These are phyloP conservation scores for Hirtodrosophila histrioides DNA, from an alignment of 2,888 invertebrate species.

Conservation along the genomic window DNA sequence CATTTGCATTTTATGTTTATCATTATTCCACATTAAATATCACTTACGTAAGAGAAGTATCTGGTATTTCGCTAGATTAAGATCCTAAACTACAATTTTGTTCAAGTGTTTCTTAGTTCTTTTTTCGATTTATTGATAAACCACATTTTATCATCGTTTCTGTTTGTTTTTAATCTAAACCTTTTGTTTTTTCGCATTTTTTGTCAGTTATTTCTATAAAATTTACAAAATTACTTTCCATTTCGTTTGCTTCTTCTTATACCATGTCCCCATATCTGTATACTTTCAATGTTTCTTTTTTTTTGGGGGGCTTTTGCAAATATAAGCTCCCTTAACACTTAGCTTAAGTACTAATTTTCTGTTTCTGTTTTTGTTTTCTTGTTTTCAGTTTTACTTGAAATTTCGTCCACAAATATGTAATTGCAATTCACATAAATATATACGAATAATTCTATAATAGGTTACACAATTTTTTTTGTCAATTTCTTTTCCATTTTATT, in stretches of 20 bases:
- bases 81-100: constrained; percentile 72
- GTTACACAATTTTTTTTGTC: constrained; percentile 62
- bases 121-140: constrained; percentile 57
- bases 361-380: constrained; percentile 11
- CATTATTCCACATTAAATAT: constrained; percentile 71
- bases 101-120: constrained; percentile 49
- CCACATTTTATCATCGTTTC: constrained; percentile 34
- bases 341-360: constrained; percentile 53
- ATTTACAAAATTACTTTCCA: constrained; percentile 81
- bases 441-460: constrained; percentile 57
- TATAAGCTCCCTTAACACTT: constrained; percentile 65
- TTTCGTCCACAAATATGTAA: constrained; percentile 49
- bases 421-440: constrained; percentile 42
- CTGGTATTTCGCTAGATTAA: constrained; percentile 61
- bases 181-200: constrained; percentile 43
- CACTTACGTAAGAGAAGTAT: constrained; percentile 77
- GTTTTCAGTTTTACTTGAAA: constrained; percentile 54
- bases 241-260: constrained; percentile 42
- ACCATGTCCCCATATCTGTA: constrained; percentile 26
- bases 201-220: constrained; percentile 77
- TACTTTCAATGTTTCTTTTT: constrained; percentile 26
- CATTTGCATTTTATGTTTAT: constrained; percentile 37
- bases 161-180: constrained; percentile 52
- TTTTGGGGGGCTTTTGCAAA: constrained; percentile 28
- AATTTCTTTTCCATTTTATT: constrained; percentile 23